Conservation (phyloP, 2,888 invertebrate genomes). For the Hyppa rectilinea region DNA sequence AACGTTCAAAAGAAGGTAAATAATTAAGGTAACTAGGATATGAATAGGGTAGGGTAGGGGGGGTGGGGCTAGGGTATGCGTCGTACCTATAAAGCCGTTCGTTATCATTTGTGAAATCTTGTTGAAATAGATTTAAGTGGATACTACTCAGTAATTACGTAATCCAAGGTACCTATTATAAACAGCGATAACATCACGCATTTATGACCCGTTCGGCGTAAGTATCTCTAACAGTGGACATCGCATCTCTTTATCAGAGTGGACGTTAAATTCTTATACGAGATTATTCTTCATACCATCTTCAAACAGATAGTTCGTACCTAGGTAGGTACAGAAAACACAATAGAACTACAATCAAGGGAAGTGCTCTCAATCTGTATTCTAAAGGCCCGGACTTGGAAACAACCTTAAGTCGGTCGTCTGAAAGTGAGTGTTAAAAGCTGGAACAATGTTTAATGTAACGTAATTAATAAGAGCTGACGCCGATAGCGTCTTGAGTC, state of each 20-base stretch:
- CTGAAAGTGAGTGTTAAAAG: slow-evolving; percentile 58
- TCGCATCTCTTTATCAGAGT: slow-evolving; percentile 1
- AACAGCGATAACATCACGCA: not conserved
- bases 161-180: not conserved
- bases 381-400: slow-evolving; percentile 65
- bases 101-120: slow-evolving; percentile 4
- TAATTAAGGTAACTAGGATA: too few species aligned
- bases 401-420: slow-evolving; percentile 65
- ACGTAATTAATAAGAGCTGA: slow-evolving; percentile 81
- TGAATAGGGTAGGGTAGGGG: too few species aligned
- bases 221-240: not conserved
- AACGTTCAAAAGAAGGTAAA: not conserved
- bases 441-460: slow-evolving; percentile 81
- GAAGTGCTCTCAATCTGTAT: slow-evolving; percentile 59
- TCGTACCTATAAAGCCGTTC: not conserved
- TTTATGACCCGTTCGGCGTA: not conserved
- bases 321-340: slow-evolving; percentile 50
- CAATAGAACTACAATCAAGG: slow-evolving; percentile 62
- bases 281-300: slow-evolving; percentile 15
- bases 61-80: too few species aligned
- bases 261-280: slow-evolving; percentile 3
- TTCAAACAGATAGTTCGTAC: slow-evolving; percentile 5
- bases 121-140: not conserved
- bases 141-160: slow-evolving; percentile 2
- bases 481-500: slow-evolving; percentile 75